Conservation (phyloP, 2,797 vertebrate species). For the Gobionotothen gibberifrons region DNA sequence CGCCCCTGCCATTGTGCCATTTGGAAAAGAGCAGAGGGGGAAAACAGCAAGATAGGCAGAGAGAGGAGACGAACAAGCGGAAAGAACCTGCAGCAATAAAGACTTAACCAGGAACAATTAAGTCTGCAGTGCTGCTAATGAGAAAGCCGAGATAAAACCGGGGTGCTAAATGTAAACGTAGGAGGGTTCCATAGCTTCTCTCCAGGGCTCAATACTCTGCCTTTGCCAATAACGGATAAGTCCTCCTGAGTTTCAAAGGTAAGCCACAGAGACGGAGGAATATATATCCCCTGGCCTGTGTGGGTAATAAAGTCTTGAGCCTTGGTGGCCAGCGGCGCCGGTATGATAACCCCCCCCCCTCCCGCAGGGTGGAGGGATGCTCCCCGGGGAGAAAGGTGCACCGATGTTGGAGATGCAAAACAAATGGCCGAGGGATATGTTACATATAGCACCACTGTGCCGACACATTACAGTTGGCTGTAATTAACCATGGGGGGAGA, state of each 20-base stretch:
- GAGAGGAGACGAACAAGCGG: slow-evolving; percentile 44
- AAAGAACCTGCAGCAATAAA: slow-evolving; percentile 89
- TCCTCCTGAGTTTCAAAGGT: slow-evolving; percentile 76
- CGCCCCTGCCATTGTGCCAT: slow-evolving; percentile 84
- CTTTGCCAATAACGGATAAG: slow-evolving; percentile 83
- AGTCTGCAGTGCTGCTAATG: slow-evolving; percentile 90
- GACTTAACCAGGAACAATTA: slow-evolving; percentile 92
- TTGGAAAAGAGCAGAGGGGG: slow-evolving; percentile 85
- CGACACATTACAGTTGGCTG: slow-evolving; percentile 19
- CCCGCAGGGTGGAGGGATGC: slow-evolving; percentile 17
- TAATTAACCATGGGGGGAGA: not conserved
- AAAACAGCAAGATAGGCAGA: slow-evolving; percentile 43
- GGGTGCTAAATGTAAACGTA: slow-evolving; percentile 89
- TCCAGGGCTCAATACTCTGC: slow-evolving; percentile 82
- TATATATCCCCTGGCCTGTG: slow-evolving; percentile 50
- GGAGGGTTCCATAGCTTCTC: slow-evolving; percentile 83
- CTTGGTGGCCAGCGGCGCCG: slow-evolving; percentile 41
- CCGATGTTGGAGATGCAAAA: slow-evolving; percentile 50
- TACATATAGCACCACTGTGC: slow-evolving; percentile 19
- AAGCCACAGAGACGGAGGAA: slow-evolving; percentile 44
- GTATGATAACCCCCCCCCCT: slow-evolving; percentile 27
- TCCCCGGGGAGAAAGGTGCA: slow-evolving; percentile 39
- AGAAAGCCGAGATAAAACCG: slow-evolving; percentile 88
- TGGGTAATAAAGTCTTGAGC: slow-evolving; percentile 71
- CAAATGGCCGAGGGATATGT: slow-evolving; percentile 47